A percentile compares a stretch with the other conserved stretches of the same genome.
Conservation (phyloP, 2,888 invertebrate genomes). For the Mythimna lalbum region DNA sequence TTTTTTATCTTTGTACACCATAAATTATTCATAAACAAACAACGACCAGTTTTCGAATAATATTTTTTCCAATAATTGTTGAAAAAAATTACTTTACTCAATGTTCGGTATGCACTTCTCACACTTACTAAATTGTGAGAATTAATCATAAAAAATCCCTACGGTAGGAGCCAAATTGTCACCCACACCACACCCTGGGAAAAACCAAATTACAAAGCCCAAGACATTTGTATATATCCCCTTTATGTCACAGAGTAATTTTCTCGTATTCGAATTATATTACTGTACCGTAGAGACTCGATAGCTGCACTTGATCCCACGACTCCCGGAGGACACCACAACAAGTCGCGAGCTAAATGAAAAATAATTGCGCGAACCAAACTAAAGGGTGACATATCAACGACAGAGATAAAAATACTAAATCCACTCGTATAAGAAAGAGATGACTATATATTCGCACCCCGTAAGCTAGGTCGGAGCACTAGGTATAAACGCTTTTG, state of each 20-base stretch:
- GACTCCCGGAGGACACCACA: constrained; percentile 79
- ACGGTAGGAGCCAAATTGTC: constrained; percentile 19
- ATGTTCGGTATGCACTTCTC: background rate
- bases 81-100: background rate
- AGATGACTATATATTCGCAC: constrained; percentile 50
- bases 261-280: constrained; percentile 86
- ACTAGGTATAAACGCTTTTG: constrained; percentile 60
- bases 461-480: constrained; percentile 25
- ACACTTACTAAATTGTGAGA: constrained; percentile 19
- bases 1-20: too few relatives aligned
- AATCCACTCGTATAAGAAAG: constrained; percentile 51
- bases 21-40: too few relatives aligned
- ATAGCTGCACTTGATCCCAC: constrained; percentile 82
- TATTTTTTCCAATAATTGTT: too few relatives aligned
- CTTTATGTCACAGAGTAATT: constrained; percentile 74
- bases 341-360: constrained; percentile 85
- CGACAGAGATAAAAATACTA: constrained; percentile 57
- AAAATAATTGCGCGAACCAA: constrained; percentile 84
- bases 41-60: too few relatives aligned
- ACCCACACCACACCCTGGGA: constrained; percentile 67
- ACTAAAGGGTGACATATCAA: constrained; percentile 67
- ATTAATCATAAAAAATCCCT: constrained; percentile 13
- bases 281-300: constrained; percentile 75
- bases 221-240: constrained; percentile 69
- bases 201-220: constrained; percentile 80